These are phyloP conservation scores for Sinosuthora webbiana DNA, from an alignment of 2,113 vertebrate genomes.

Conservation along the genomic window DNA sequence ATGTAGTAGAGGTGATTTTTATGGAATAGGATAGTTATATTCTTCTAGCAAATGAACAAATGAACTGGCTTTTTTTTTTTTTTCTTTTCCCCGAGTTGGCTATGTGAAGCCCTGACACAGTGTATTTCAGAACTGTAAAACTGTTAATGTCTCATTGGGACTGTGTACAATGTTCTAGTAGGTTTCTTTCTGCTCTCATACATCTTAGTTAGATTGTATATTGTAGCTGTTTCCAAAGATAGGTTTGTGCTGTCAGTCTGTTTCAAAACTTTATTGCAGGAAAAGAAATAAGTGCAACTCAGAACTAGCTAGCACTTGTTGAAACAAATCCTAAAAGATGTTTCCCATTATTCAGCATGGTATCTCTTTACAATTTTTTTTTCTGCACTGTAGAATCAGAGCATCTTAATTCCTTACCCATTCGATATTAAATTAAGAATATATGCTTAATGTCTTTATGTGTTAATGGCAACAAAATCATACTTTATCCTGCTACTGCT, in stretches of 20 bases:
- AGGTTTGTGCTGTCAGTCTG: accelerated
- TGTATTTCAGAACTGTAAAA: not conserved
- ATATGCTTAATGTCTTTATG: not conserved
- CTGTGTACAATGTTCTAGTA: not conserved
- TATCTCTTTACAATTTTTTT: not conserved
- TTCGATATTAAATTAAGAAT: not conserved
- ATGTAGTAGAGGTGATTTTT: not conserved
- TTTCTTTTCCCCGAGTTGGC: not conserved
- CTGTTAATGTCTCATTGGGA: not conserved
- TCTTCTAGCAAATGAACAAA: not conserved
- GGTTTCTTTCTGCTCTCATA: not conserved
- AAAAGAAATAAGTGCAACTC: not conserved
- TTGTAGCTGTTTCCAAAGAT: no score
- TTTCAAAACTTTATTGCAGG: not conserved
- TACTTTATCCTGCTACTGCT: not conserved
- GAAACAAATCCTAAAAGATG: not conserved
- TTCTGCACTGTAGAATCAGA: not conserved
- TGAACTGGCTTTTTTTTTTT: no score
- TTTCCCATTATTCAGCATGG: not conserved
- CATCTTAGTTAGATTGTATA: not conserved
- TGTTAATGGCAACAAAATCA: not conserved
- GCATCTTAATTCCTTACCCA: not conserved
- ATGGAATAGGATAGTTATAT: not conserved
- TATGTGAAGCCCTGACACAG: not conserved
- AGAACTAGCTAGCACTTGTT: not conserved